Conservation (phyloP, 2,113 vertebrate genomes). For the Siniperca chuatsi region DNA sequence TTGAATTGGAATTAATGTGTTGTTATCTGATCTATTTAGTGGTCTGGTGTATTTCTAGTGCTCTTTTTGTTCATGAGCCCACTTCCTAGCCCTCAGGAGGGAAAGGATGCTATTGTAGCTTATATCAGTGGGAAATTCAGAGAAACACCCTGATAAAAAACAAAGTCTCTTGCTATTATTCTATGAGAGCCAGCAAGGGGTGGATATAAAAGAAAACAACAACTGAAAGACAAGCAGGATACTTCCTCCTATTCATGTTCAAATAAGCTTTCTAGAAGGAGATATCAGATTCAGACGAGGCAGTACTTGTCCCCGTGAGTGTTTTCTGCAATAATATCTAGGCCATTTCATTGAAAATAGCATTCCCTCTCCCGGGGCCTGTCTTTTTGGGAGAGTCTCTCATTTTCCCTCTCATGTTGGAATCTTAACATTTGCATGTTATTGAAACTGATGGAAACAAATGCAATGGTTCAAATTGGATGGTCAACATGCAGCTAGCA, state of each 20-base stretch:
- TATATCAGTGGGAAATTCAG: constrained; percentile 57
- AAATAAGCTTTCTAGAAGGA: constrained; percentile 33
- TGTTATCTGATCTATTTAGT: constrained; percentile 13
- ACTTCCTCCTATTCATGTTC: constrained; percentile 68
- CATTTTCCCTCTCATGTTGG: constrained; percentile 17
- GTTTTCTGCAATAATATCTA: constrained; percentile 46
- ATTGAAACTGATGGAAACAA: constrained; percentile 30
- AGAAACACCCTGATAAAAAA: constrained; percentile 63
- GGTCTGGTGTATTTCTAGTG: constrained; percentile 16
- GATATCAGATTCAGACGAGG: constrained; percentile 62
- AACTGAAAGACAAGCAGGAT: constrained; percentile 42
- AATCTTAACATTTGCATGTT: constrained; percentile 35
- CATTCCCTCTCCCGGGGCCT: constrained; percentile 24
- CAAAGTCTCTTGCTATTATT: constrained; percentile 46
- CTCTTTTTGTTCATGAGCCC: constrained; percentile 27
- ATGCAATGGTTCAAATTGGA: neutral
- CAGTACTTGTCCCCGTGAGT: constrained; percentile 22
- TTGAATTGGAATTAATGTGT: neutral
- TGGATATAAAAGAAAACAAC: constrained; percentile 33
- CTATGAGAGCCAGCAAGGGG: constrained; percentile 27
- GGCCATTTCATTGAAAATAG: constrained; percentile 44
- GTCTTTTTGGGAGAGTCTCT: constrained; percentile 22
- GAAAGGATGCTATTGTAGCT: constrained; percentile 62
- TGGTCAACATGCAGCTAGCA: neutral
- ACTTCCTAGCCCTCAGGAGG: constrained; percentile 25